Percentiles rank a stretch among this genome's conserved stretches.
These are phyloP conservation scores for Lathamus discolor DNA, from an alignment of 2,113 vertebrate species.

Conservation along the genomic window DNA sequence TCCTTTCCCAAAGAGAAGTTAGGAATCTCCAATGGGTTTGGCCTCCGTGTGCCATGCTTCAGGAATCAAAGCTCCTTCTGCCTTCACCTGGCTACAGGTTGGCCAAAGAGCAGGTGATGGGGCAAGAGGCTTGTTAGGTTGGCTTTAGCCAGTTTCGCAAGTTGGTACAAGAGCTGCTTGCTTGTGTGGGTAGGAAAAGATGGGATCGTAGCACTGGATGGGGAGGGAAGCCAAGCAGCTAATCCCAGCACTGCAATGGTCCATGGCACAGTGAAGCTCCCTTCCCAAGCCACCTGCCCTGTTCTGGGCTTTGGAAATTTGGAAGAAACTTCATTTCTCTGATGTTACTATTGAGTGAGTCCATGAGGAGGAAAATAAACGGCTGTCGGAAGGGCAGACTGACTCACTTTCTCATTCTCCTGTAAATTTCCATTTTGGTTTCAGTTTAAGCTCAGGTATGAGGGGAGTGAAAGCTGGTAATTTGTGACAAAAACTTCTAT, in stretches of 20 bases:
- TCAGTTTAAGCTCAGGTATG: slow-evolving; percentile 46
- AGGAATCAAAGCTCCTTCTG: not conserved
- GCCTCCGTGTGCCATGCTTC: accelerated
- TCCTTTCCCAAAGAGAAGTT: not conserved
- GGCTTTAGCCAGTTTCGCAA: accelerated
- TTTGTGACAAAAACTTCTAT: slow-evolving; percentile 49
- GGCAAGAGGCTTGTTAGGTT: not conserved
- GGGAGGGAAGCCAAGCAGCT: not conserved
- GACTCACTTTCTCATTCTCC: slow-evolving; percentile 56
- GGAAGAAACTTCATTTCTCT: slow-evolving; percentile 11
- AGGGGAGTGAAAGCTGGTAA: slow-evolving; percentile 51
- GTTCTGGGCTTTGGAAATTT: not conserved
- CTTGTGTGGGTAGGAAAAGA: not conserved
- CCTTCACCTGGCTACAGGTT: not conserved
- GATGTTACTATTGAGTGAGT: slow-evolving; percentile 31
- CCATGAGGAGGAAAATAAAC: slow-evolving; percentile 7
- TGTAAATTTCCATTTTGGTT: slow-evolving; percentile 63
- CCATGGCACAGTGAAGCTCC: not conserved
- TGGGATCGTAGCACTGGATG: not conserved
- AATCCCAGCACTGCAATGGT: accelerated
- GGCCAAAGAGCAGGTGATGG: accelerated
- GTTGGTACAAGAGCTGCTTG: accelerated
- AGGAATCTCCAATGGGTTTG: not conserved
- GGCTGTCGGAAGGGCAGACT: slow-evolving; percentile 44
- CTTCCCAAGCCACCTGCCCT: not conserved